These are phyloP conservation scores for Eolophus roseicapilla DNA, from an alignment of 2,113 vertebrate species.

Conservation along the genomic window DNA sequence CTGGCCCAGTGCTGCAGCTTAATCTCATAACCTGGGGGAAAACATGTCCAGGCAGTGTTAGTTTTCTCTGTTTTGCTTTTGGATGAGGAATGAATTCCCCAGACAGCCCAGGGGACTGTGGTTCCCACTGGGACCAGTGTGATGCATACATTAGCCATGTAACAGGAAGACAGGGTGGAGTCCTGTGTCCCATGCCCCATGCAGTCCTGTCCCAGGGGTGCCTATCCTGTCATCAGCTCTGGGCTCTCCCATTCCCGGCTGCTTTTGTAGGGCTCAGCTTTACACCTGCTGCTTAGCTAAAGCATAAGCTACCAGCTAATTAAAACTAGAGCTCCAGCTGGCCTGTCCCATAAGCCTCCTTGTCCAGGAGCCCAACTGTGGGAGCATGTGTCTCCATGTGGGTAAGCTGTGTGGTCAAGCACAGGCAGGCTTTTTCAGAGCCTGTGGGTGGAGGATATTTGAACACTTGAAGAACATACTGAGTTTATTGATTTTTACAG, in stretches of 20 bases:
- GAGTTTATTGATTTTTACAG: background rate
- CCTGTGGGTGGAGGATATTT: background rate
- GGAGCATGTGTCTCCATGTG: background rate
- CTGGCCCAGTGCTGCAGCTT: background rate
- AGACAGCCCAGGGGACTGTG: background rate
- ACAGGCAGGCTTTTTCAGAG: background rate
- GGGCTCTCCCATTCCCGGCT: fast-evolving
- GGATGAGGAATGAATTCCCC: background rate
- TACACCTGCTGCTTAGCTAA: background rate
- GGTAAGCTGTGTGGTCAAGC: fast-evolving
- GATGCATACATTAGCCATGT: background rate
- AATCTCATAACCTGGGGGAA: background rate
- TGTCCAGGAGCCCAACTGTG: background rate
- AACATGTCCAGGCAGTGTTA: background rate
- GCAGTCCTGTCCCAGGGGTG: background rate
- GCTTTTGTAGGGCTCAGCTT: background rate
- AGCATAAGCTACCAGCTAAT: background rate
- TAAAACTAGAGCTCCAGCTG: background rate
- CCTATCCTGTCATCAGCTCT: fast-evolving
- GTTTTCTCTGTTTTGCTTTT: background rate
- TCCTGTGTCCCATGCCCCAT: background rate
- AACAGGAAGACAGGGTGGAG: background rate
- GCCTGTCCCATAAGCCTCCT: background rate
- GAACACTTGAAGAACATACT: background rate
- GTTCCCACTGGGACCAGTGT: background rate